A percentile compares a stretch with the other conserved stretches of the same genome.
These are phyloP conservation scores for Himantopus leucocephalus DNA, from an alignment of 2,113 vertebrate species.

Conservation along the genomic window DNA sequence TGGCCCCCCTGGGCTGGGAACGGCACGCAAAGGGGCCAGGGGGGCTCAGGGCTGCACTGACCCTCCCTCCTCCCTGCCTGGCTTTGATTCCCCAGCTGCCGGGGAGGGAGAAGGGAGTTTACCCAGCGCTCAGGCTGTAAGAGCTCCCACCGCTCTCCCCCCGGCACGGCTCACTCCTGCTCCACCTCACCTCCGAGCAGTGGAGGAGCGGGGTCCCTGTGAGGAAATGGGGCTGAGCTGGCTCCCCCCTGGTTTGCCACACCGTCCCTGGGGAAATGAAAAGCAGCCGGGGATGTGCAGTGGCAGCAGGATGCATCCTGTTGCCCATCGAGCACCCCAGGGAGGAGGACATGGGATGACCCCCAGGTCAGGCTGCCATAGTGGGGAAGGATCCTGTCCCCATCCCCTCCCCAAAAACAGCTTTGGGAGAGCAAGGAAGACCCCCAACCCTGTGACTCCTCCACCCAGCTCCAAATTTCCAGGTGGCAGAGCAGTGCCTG, in stretches of 20 bases:
- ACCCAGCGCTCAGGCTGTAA: not conserved
- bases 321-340: not conserved
- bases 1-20: not conserved
- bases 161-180: not conserved
- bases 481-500: not conserved
- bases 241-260: not conserved
- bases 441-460: not conserved
- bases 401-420: not conserved
- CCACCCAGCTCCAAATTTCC: not conserved
- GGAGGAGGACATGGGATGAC: fast-evolving
- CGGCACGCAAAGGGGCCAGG: not conserved
- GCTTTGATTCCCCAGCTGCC: not conserved
- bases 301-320: not conserved
- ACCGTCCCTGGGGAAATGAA: not conserved
- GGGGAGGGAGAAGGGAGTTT: not conserved
- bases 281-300: not conserved
- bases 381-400: not conserved
- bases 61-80: not conserved
- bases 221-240: not conserved
- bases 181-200: not conserved
- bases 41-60: not conserved
- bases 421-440: not conserved
- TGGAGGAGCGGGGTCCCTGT: not conserved
- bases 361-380: not conserved
- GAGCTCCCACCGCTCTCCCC: not conserved